Percentiles rank a stretch among this genome's conserved stretches.
These are phyloP conservation scores for Phrynocephalus forsythii DNA, from an alignment of 2,797 vertebrate species.

Conservation along the genomic window DNA sequence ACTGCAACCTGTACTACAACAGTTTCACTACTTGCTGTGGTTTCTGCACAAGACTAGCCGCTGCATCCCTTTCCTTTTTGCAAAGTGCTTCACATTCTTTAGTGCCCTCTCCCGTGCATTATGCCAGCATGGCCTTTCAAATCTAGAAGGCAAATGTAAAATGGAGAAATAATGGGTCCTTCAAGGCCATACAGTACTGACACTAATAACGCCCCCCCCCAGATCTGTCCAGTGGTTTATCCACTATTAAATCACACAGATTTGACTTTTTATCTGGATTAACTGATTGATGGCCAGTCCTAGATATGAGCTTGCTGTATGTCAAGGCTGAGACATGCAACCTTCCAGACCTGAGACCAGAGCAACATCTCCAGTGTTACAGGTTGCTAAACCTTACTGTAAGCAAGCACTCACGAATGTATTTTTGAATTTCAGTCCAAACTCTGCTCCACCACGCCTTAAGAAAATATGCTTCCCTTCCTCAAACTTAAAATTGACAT, in stretches of 20 bases:
- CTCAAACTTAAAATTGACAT: constrained; percentile 52
- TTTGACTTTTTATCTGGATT: background rate
- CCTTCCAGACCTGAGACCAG: too few relatives aligned
- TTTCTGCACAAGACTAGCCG: background rate
- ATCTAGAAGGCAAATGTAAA: background rate
- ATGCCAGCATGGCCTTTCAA: background rate
- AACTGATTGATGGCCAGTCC: background rate
- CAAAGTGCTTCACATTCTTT: background rate
- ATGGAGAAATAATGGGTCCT: background rate
- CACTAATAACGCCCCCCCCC: background rate
- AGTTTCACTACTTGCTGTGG: background rate
- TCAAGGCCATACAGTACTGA: background rate
- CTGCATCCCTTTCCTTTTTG: background rate
- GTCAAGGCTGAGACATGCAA: too few relatives aligned
- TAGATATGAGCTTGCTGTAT: background rate
- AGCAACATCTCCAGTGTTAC: too few relatives aligned
- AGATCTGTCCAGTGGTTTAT: background rate
- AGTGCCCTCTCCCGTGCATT: background rate
- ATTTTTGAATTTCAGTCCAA: background rate
- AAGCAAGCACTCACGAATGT: background rate
- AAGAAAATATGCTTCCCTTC: background rate
- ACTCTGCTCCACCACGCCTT: background rate
- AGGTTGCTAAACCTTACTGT: too few relatives aligned
- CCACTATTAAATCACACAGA: background rate
- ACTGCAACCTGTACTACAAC: background rate